phyloP scores from a whole-genome alignment of 2,113 vertebrate species.

The Melospiza georgiana region DNA sequence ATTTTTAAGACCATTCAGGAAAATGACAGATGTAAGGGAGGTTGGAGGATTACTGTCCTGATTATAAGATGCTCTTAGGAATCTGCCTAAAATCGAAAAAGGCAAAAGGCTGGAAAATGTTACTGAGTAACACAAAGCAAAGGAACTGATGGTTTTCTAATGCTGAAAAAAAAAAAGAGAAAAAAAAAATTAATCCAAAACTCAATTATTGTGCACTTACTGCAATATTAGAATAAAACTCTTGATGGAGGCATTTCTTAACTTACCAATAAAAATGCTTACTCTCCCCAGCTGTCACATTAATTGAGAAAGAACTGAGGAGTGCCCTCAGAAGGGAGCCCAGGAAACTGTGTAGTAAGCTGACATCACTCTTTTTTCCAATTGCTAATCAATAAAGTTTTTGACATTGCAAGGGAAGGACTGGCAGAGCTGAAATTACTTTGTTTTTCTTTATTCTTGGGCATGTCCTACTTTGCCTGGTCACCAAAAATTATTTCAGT shows the following conservation, averaged over 20 bases:
- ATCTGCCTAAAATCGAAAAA: neutral
- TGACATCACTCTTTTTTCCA: neutral
- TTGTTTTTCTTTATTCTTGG: neutral
- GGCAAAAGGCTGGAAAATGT: neutral
- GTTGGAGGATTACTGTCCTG: neutral
- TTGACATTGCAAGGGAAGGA: neutral
- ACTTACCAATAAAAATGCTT: neutral
- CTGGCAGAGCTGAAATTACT: neutral
- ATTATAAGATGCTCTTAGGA: neutral
- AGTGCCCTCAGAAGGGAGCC: neutral
- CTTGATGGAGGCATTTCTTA: slow-evolving; percentile 38
- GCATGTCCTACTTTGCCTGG: neutral
- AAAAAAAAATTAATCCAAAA: neutral
- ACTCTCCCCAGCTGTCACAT: neutral
- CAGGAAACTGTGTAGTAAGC: neutral
- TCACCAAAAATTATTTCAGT: neutral
- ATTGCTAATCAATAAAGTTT: neutral
- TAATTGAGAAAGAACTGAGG: slow-evolving; percentile 47
- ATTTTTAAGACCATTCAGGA: neutral
- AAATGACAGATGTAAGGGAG: neutral
- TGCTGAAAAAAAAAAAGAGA: neutral
- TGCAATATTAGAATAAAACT: neutral
- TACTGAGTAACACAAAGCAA: neutral
- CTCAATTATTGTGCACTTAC: neutral
- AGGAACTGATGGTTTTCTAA: neutral